Base-by-base conservation (phyloP, 2,888 invertebrate species). In the Gonocerus acuteangulatus region DNA sequence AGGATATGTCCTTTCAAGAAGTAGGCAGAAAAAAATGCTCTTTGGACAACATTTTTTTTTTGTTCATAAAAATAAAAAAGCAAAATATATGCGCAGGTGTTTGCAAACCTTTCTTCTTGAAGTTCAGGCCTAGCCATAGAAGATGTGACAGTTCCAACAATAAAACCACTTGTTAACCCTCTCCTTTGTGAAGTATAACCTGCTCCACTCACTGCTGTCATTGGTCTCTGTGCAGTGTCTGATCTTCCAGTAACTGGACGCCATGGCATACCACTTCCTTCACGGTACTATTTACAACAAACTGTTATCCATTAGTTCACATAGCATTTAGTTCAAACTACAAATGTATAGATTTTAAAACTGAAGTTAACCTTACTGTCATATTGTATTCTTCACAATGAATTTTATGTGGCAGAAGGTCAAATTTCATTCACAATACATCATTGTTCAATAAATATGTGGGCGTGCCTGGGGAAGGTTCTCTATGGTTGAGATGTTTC, bases 161-260 rank as follows among this genome's bases (percentile, higher is more conserved):
- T 18, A 11, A 54, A 54, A 21, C 54, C 54, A 44, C 4, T 27
- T 6, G 27, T 27, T 13, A 16, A 16, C 6, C 18, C 44, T 13
- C 15, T 44, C 21, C 76, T 75, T 51, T 81, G 82, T 1, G 94
- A 92, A 2, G 92, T 92, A 74, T 93, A 99, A 1, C 99, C 99
- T 22, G 94, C 96, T 7, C 94, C 96, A 61, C 94, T 81, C 39
- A 97, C 92, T 1, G 97, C 96, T 2, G 99, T 99, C 81, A 97
- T 95, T 0, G 99, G 97, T 61, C 99, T 71, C 19, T 76, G 77
- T 11, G 71, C 71, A n/a, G 70, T 65, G 54, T 73, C 74, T 4
- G 69, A 67, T 9, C 61, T 59, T 3, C 73, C 73, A 7, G 76
- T 76, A 18, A 71, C 71, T 19, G 76, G 74, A 32, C 75, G 67